phyloP scores from a whole-genome alignment of 2,888 invertebrate genomes.

The Mesoligia furuncula region DNA sequence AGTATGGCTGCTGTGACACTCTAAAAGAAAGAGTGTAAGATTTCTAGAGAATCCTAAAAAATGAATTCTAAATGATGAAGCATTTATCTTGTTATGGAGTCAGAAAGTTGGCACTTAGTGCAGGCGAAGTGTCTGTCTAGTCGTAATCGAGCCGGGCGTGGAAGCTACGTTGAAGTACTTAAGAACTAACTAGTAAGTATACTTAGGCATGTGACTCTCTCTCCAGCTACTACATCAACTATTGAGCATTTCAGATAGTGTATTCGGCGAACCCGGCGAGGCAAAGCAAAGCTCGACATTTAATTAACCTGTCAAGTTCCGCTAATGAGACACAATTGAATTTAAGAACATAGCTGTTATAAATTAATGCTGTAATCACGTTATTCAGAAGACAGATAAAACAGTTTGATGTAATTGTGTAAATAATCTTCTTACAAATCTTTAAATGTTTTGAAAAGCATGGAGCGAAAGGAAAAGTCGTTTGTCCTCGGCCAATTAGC shows the following conservation, averaged over 20 bases:
- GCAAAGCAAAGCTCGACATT: conserved; percentile 24
- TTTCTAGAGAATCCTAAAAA: neutral
- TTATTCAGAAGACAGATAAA: conserved; percentile 24
- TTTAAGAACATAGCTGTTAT: conserved; percentile 23
- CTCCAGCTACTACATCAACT: neutral
- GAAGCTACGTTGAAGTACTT: conserved; percentile 27
- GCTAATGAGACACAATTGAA: neutral
- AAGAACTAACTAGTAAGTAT: conserved; percentile 24
- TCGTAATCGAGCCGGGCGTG: conserved; percentile 38
- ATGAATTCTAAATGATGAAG: neutral
- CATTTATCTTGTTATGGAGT: conserved; percentile 40
- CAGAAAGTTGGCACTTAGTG: conserved; percentile 37
- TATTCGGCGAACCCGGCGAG: neutral
- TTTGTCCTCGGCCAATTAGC: conserved; percentile 57
- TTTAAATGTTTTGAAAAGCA: conserved; percentile 33
- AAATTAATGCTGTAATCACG: conserved; percentile 15
- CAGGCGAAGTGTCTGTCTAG: conserved; percentile 36
- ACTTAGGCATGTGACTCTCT: conserved; percentile 10
- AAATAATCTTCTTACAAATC: conserved; percentile 23
- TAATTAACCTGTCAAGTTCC: neutral
- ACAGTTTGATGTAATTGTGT: conserved; percentile 17
- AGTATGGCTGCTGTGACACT: neutral
- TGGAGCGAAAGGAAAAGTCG: conserved; percentile 42
- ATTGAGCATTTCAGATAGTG: neutral
- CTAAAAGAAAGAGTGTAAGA: conserved; percentile 2